phyloP scores from a whole-genome alignment of 2,797 vertebrate genomes.

The Aotus griseimembra region DNA sequence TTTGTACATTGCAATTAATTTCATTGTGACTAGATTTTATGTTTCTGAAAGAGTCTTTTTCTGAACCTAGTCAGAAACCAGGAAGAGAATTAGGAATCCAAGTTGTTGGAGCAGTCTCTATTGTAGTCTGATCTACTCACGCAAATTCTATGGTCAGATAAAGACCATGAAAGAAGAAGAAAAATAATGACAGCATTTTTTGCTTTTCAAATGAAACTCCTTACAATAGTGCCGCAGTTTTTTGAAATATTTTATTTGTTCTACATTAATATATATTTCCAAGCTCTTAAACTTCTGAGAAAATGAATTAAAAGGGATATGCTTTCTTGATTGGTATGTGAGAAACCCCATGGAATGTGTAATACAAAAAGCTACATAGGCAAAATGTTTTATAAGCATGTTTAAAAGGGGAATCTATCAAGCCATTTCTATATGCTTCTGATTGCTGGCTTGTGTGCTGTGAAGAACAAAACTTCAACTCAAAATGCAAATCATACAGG shows the following conservation, averaged over 20 bases:
- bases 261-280: conserved; percentile 70
- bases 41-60: conserved; percentile 83
- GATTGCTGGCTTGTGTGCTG: conserved; percentile 76
- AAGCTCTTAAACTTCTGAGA: conserved; percentile 67
- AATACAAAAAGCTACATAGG: conserved; percentile 69
- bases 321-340: conserved; percentile 77
- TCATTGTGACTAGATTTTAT: conserved; percentile 85
- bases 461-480: conserved; percentile 76
- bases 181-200: conserved; percentile 62
- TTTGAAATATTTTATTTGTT: conserved; percentile 74
- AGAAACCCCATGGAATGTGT: conserved; percentile 70
- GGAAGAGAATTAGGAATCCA: conserved; percentile 76
- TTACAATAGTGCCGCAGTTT: conserved; percentile 4
- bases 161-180: conserved; percentile 68
- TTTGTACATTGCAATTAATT: conserved; percentile 86
- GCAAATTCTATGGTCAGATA: conserved; percentile 77
- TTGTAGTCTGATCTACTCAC: conserved; percentile 76
- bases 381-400: conserved; percentile 68
- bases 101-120: conserved; percentile 66
- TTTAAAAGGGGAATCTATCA: conserved; percentile 77
- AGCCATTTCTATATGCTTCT: conserved; percentile 71
- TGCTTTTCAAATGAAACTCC: conserved; percentile 76
- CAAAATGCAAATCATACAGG: conserved; percentile 88
- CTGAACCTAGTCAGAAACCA: conserved; percentile 76
- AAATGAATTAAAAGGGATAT: conserved; percentile 73